These are phyloP conservation scores for Acheta domesticus DNA, from an alignment of 2,888 invertebrate species.

Conservation along the genomic window DNA sequence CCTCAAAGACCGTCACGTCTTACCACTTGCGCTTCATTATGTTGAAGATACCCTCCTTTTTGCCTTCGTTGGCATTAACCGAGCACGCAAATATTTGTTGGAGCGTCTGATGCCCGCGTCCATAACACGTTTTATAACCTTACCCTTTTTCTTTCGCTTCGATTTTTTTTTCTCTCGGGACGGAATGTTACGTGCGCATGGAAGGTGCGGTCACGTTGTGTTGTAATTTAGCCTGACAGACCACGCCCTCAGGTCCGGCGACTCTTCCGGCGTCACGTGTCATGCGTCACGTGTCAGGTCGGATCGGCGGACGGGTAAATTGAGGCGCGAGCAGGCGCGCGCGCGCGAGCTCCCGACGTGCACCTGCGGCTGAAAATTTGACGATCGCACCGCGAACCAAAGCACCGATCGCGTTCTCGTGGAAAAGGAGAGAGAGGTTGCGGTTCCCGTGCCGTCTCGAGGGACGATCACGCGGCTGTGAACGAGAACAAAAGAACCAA, in stretches of 20 bases:
- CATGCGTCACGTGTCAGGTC: neutral
- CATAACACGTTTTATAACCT: slow-evolving; percentile 18
- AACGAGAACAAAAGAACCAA: no score
- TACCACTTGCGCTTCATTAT: neutral
- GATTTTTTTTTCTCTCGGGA: neutral
- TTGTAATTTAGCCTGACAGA: neutral
- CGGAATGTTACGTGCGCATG: neutral
- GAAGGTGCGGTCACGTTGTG: neutral
- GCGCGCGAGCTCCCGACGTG: neutral
- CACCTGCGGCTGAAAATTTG: neutral
- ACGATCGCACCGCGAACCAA: neutral
- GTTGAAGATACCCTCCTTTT: neutral
- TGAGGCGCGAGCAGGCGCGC: neutral
- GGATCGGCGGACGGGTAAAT: neutral
- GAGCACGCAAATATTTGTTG: neutral
- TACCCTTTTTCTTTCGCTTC: neutral
- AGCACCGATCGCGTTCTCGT: neutral
- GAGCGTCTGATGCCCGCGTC: neutral
- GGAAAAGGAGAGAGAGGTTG: no score
- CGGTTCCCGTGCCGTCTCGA: no score
- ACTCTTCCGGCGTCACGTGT: slow-evolving; percentile 11
- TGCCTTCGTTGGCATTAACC: neutral
- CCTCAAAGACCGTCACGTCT: neutral
- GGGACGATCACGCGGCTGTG: no score
- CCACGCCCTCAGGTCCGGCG: neutral